Conservation (phyloP, 1,140 invertebrate species). For the Procambarus virginalis region DNA sequence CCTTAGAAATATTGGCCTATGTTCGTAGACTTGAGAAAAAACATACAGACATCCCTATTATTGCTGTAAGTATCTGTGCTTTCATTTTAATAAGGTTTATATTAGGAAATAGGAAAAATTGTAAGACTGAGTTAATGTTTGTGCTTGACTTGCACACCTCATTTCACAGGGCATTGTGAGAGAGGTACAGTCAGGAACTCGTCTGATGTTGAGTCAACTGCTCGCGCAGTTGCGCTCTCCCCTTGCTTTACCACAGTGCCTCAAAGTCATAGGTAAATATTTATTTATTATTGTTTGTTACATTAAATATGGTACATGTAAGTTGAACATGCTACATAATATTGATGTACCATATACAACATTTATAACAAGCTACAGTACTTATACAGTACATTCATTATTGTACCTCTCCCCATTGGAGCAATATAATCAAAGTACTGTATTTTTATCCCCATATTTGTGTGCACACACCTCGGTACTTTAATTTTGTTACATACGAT, state of each 20-base stretch:
- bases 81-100: not conserved
- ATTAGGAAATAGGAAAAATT: not conserved
- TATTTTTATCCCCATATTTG: no score
- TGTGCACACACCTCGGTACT: no score
- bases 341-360: no score
- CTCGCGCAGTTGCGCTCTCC: slow-evolving; percentile 90
- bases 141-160: not conserved
- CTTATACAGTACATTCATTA: no score
- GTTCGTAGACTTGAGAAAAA: slow-evolving; percentile 88
- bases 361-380: no score
- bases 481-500: no score
- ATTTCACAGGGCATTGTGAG: slow-evolving; percentile 83
- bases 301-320: no score
- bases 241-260: slow-evolving; percentile 89
- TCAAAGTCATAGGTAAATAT: slow-evolving; percentile 82
- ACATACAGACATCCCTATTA: slow-evolving; percentile 87
- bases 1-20: slow-evolving; percentile 91
- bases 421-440: no score
- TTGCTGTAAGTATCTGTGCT: slow-evolving; percentile 79
- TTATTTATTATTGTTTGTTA: no score
- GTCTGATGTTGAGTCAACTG: slow-evolving; percentile 89
- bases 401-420: no score
- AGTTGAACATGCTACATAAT: no score
- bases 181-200: slow-evolving; percentile 91
- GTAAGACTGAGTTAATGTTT: not conserved